Percentiles rank a stretch among this genome's conserved stretches.
These are phyloP conservation scores for Atta cephalotes DNA, from an alignment of 1,140 invertebrate species.

Conservation along the genomic window DNA sequence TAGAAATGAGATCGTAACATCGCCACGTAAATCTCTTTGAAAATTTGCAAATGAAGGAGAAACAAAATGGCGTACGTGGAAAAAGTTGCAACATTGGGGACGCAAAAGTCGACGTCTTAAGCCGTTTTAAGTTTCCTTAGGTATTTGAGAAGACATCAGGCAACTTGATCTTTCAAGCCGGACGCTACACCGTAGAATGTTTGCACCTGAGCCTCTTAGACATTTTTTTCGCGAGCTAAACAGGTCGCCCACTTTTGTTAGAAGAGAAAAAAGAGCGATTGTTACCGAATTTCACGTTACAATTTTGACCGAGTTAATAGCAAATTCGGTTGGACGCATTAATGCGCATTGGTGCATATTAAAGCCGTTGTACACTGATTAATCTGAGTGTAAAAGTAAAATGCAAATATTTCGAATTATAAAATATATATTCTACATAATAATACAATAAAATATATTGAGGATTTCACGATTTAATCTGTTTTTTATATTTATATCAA, in stretches of 20 bases:
- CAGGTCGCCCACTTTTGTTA: conserved; percentile 59
- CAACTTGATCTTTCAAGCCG: conserved; percentile 85
- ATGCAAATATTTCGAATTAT: no score
- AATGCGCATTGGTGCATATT: no score
- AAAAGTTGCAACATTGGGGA: conserved; percentile 53
- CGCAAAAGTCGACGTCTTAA: conserved; percentile 83
- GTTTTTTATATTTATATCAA: no score
- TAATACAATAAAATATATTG: no score
- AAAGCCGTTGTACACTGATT: no score
- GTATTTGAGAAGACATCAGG: conserved; percentile 83
- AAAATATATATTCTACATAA: no score
- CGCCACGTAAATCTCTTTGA: not conserved
- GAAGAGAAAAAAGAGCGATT: conserved; percentile 7
- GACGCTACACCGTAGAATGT: conserved; percentile 81
- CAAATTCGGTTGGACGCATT: no score
- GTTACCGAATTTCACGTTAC: conserved; percentile 58
- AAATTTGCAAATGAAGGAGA: conserved; percentile 33
- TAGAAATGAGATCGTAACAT: not conserved
- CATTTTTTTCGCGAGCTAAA: conserved; percentile 66
- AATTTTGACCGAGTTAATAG: not conserved
- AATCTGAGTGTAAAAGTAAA: no score
- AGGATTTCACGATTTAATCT: no score
- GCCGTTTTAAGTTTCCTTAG: conserved; percentile 84
- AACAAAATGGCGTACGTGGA: not conserved
- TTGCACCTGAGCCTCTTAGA: conserved; percentile 85